Conservation (phyloP, 2,888 invertebrate genomes). For the Calameuta idolon region DNA sequence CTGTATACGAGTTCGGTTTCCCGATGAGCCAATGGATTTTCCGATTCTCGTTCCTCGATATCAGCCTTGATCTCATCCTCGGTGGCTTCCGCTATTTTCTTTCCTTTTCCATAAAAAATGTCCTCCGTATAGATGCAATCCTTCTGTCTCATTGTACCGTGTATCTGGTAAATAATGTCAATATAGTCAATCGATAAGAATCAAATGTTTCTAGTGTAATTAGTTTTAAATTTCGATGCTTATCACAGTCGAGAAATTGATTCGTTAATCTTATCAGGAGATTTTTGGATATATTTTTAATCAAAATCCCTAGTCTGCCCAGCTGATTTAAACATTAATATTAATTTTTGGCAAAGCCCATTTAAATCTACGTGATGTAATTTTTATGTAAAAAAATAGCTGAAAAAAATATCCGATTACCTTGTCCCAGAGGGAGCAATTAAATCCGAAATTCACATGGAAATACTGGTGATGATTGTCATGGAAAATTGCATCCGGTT, state of each 20-base stretch:
- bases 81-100: constrained; percentile 68
- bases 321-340: constrained; percentile 24
- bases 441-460: constrained; percentile 83
- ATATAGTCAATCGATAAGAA: neutral
- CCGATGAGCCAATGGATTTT: constrained; percentile 68
- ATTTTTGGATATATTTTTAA: too few relatives aligned
- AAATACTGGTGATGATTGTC: constrained; percentile 84
- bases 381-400: constrained; percentile 8
- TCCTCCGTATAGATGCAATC: constrained; percentile 77
- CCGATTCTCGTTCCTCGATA: constrained; percentile 65
- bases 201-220: neutral
- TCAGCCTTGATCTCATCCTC: constrained; percentile 69
- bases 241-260: neutral
- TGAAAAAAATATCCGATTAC: constrained; percentile 55
- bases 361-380: constrained; percentile 23
- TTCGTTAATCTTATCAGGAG: too few relatives aligned
- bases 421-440: constrained; percentile 78
- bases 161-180: constrained; percentile 67
- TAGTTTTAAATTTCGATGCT: neutral
- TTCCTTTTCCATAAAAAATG: constrained; percentile 74
- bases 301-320: neutral
- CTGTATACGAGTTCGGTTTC: constrained; percentile 60
- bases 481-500: constrained; percentile 80
- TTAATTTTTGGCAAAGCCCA: constrained; percentile 20
- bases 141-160: constrained; percentile 75